Evolutionary conservation across 2,888 invertebrate genomes (phyloP), one percentile per base, ranked within the genome.

Genomic region (Dastarcus helophoroides): DNA sequence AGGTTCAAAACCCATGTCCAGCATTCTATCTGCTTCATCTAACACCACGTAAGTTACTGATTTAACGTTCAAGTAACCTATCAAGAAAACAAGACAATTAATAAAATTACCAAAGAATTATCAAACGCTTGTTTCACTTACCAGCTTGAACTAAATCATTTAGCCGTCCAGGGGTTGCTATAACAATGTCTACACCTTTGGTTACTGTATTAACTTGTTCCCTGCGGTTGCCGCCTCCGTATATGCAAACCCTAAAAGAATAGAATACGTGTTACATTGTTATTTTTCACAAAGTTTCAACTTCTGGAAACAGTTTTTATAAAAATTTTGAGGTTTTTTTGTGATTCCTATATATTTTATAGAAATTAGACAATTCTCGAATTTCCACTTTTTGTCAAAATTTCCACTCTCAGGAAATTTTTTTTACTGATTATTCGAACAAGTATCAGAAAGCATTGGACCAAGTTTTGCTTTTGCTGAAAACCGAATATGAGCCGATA

Each of bases 151-250:
- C 73, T n/a, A 95, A 68, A 64, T 95, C 94, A 58, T 90, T 90
- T 1, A 95, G 67, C 31, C 94, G 69, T 2, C 94, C 94, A 0
- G 94, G 94, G 2, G 94, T 95, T 3, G 93, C 94, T 43, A 95
- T 91, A 0, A 94, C 79, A 37, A 95, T 91, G 57, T 94, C 88
- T 0, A 89, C 86, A n/a, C 90, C 93, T 40, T 69, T 67, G 2
- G 71, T 64, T 1, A 90, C 73, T 4, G 66, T 62, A 34, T 71
- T 69, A 3, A 91, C 77, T 63, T 95, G 94, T 29, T 79, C 75
- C 17, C 71, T 68, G 0, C 91, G 70, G 54, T 73, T 76, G 1
- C 82, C 91, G 11, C 94, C 94, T 29, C 94, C 95, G 62, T 94
- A 95, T 1, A 95, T 60, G 53, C 94, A 94, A 9, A 86, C 80